Conservation (phyloP, 2,888 invertebrate genomes). For the Cistogaster globosa region DNA sequence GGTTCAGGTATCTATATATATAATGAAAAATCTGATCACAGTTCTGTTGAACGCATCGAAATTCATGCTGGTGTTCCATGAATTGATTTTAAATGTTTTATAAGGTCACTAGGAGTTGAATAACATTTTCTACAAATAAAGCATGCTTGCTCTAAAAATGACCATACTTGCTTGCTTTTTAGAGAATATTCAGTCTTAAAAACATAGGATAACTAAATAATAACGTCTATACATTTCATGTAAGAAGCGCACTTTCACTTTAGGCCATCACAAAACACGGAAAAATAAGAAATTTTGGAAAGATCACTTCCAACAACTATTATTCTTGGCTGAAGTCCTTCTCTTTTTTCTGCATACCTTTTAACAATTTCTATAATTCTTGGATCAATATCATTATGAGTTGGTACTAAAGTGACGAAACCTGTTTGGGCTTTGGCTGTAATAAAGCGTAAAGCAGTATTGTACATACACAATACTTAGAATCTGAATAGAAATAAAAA, state of each 20-base stretch:
- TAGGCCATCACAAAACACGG: slow-evolving; percentile 55
- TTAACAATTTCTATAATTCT: slow-evolving; percentile 31
- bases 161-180: slow-evolving; percentile 51
- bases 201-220: slow-evolving; percentile 60
- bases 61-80: too few species aligned
- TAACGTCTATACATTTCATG: slow-evolving; percentile 51
- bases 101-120: too few species aligned
- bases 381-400: slow-evolving; percentile 38
- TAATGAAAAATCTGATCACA: too few species aligned
- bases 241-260: slow-evolving; percentile 44
- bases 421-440: slow-evolving; percentile 46
- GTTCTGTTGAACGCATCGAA: too few species aligned
- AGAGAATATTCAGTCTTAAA: slow-evolving; percentile 57
- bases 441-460: slow-evolving; percentile 45
- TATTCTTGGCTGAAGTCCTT: slow-evolving; percentile 51
- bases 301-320: too few species aligned
- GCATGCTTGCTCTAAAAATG: slow-evolving; percentile 55
- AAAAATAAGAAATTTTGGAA: slow-evolving; percentile 48
- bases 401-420: too few species aligned
- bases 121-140: not conserved
- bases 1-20: too few species aligned
- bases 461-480: slow-evolving; percentile 49
- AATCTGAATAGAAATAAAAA: slow-evolving; percentile 22
- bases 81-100: too few species aligned
- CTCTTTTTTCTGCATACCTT: slow-evolving; percentile 36